Evolutionary conservation across 2,888 invertebrate species (phyloP), one percentile per base, ranked within the genome.

Genomic region (Thereva nobilitata): DNA sequence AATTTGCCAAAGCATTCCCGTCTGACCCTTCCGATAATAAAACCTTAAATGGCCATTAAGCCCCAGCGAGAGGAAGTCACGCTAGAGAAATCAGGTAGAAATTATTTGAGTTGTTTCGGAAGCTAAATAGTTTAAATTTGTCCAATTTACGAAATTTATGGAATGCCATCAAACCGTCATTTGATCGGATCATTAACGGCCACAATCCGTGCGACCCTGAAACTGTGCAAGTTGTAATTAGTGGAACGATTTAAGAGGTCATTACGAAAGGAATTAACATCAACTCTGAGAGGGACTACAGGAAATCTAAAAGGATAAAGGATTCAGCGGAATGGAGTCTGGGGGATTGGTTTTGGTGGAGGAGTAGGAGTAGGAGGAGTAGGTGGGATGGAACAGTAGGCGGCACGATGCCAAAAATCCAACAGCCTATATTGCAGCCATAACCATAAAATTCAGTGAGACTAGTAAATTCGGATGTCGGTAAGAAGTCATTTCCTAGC

Each of bases 121-220:
- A 41, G 44, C 42, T 38, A 59, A 59, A 10, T 35, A 38, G 35
- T 6, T 6, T 6, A 44, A 59, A 47, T 23, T 23, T 23, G 23
- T 23, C 47, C 57, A 59, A 59, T 45, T 23, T 47, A 45, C 10
- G 38, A 45, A 23, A 59, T 59, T 59, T 59, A 59, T 59, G 10
- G 47, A n/a, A 59, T 37, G 47, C 47, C 57, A 47, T 59, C 45
- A 59, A 35, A 47, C 47, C 47, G 41, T 37, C 45, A 47, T 45
- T 47, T 59, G 57, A 59, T 59, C 47, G 47, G 57, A 47, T 59
- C 47, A 47, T 47, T 59, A 59, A 59, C 47, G 57, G 57, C 45
- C 45, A 59, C 57, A 59, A 59, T 59, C 57, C 37, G 47, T 23
- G 34, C 56, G 44, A 56, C 42, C 44, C 37, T 59, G 12, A 45